Base-by-base conservation (phyloP, 2,797 vertebrate genomes). In the Cynopterus sphinx region DNA sequence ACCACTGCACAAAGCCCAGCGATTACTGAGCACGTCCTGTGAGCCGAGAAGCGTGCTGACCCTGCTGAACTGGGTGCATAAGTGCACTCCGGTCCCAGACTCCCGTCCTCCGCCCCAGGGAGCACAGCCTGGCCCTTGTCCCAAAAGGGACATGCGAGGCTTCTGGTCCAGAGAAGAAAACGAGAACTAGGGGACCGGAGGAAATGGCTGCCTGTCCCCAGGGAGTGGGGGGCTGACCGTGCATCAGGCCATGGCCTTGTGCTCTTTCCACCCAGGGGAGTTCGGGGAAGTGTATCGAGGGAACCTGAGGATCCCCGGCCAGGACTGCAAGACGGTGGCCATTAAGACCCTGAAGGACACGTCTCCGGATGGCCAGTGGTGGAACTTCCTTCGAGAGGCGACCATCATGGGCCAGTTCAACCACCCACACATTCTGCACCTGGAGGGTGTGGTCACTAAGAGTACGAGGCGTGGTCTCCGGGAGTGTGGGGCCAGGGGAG, bases 381-480 rank as follows among this genome's bases (percentile, higher is more conserved):
- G 99, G 87, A 99, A 99, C 97, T 99, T 99, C 59, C 99, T 99
- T 73, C 99, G 99, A 0, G 99, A 99, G 95, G 99, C 99, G 0
- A 99, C 99, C 0, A 99, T 99, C 96, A 99, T 99, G 98, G 99
- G 99, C 31, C 99, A 99, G 96, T 99, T 99, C 94, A 99, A 99
- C 95, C 99, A 99, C 95, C 99, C 99, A 0, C 99, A 98, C 89
- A 98, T 98, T 31, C 98, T 99, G 82, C 98, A 95, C 46, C 97
- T 99, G 79, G 98, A 99, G 94, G 98, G 98, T 57, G 98, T 99
- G 11, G 94, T 99, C 96, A 99, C 98, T 46, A 98, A 98, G 97
- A 98, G 98, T 99, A 97, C 59, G 98, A 85, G n/a, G 22, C 21
- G 46, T 2, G 17, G 57, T 65, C 81, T 67, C 86, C 10, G 2